Evolutionary conservation across 37 sponge, comb jelly and placozoan species (phyloP).

Genomic region (Chondrosia reniformis): DNA sequence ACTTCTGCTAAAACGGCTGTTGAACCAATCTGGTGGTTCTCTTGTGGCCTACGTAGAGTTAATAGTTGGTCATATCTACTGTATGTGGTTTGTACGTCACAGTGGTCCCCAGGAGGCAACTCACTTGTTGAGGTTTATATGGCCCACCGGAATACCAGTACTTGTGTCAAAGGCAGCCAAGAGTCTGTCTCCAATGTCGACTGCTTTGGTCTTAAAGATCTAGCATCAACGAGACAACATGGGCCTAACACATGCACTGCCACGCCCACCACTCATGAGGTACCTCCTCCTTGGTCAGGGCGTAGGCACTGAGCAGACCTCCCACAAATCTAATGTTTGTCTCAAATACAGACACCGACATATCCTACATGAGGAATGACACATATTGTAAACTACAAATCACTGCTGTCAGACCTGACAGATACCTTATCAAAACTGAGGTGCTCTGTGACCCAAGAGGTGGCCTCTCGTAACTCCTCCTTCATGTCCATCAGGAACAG

Average conservation of each 20-base stretch:
- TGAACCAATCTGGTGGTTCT: not conserved
- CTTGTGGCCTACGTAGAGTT: no score
- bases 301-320: conserved; percentile 81
- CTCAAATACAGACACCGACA: conserved; percentile 82
- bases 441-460: conserved; percentile 62
- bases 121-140: conserved; percentile 60
- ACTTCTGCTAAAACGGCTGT: conserved; percentile 44
- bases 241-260: conserved; percentile 18
- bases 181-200: conserved; percentile 45
- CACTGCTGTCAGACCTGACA: not conserved
- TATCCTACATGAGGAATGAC: conserved; percentile 27
- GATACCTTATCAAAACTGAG: conserved; percentile 62
- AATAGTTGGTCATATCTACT: no score
- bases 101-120: no score
- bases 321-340: conserved; percentile 82
- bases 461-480: conserved; percentile 71
- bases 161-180: conserved; percentile 86
- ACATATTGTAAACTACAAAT: no score
- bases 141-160: conserved; percentile 68
- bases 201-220: conserved; percentile 16
- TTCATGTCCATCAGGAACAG: conserved; percentile 73
- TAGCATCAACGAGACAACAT: no score
- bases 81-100: no score
- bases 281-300: conserved; percentile 76
- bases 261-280: conserved; percentile 10